Evolutionary conservation across 2,888 invertebrate genomes (phyloP), one percentile per base, ranked within the genome.

Genomic region (Zhuqinia jingwanae): DNA sequence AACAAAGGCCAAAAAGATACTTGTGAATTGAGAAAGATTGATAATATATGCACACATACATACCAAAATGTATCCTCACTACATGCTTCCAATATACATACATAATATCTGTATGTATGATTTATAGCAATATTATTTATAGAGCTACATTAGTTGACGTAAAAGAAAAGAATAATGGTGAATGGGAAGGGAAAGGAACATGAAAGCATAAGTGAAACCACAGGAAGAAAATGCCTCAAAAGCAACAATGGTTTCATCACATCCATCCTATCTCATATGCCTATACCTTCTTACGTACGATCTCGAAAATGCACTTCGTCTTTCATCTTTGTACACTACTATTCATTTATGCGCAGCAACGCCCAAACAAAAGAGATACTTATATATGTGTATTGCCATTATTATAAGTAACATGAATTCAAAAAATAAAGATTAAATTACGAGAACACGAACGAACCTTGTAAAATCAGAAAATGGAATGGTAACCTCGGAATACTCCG

Each of bases 381-480:
- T 27, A 25, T 1, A 2, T 60, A 63, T n/a, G 36, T 10, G 36
- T 30, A 10, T 25, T 20, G 17, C 1, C 30, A 15, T 36, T 13
- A 15, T 36, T 13, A 63, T 36, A 30, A 17, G 70, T 1, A 0
- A 8, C 20, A 45, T 2, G 1, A 45, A 8, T 45, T 13, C 50
- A 68, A 10, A 68, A 13, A 68, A 20, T 42, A 27, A 73, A 17
- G n/a, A 50, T 53, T 73, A 50, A 53, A 73, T 30, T n/a, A 50
- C 68, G 45, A 70, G 17, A 11, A 75, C 87, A 81, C 87, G 79
- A 76, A 81, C 87, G 79, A 76, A 90, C 91, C 90, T 89, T 25
- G 85, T 76, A 36, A 82, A 88, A 25, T 91, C 89, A 42, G 88
- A 82, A 86, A 91, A 91, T 36, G 91, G 92, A 60, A 92, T 90